phyloP scores from a whole-genome alignment of 2,797 vertebrate species.

The Sardinella longiceps region DNA sequence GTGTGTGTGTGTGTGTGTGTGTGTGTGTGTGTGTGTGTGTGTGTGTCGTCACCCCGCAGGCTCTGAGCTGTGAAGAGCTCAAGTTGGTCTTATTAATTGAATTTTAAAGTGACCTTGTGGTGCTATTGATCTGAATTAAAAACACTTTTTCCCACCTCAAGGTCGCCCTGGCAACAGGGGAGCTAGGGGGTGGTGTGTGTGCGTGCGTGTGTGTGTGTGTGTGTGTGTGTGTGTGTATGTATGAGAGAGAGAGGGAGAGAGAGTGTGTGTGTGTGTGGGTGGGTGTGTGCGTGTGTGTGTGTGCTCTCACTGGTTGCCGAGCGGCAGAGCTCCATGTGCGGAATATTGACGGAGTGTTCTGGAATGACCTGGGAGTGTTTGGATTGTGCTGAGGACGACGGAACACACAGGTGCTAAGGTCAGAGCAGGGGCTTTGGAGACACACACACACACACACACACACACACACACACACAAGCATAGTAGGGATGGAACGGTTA shows the following conservation, averaged over 20 bases:
- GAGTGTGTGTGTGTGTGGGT: too few species aligned
- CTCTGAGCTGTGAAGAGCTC: constrained; percentile 29
- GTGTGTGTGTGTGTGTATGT: background rate
- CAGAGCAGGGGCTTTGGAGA: too few species aligned
- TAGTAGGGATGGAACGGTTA: too few species aligned
- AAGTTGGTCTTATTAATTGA: constrained; percentile 56
- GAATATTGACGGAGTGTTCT: constrained; percentile 46
- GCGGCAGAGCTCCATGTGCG: constrained; percentile 21
- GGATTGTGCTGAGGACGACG: constrained; percentile 52
- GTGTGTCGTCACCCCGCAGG: constrained; percentile 35
- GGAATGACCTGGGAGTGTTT: constrained; percentile 64
- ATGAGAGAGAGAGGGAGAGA: too few species aligned
- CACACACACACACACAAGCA: background rate
- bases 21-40: too few species aligned
- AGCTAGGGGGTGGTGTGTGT: background rate
- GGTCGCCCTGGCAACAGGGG: constrained; percentile 66
- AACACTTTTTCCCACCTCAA: constrained; percentile 72
- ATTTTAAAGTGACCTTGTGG: constrained; percentile 86
- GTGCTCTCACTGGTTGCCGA: background rate
- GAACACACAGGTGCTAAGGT: constrained; percentile 36
- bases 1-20: too few species aligned
- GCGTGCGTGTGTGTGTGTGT: background rate
- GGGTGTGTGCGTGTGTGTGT: background rate
- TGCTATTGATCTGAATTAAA: constrained; percentile 84
- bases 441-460: constrained; percentile 9